Base-by-base conservation (phyloP, 2,888 invertebrate genomes). In the Rugalucina vietnamica region DNA sequence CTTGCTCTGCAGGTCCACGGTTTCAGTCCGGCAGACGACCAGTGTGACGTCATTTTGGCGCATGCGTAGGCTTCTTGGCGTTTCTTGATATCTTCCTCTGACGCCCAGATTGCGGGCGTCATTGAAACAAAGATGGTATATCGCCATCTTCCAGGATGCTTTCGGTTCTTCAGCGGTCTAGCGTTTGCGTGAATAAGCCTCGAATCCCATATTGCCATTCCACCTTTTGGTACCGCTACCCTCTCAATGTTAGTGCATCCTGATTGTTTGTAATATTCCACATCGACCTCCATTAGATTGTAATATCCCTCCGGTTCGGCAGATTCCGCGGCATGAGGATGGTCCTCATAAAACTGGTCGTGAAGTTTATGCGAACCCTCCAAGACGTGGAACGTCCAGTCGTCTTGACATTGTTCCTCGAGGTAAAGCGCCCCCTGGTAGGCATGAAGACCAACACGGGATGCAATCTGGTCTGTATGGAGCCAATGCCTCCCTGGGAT, bases 151-250 rank as follows among this genome's bases (percentile, higher is more conserved):
- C 85, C 90, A 10, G 85, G 65, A 72, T 90, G 79, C 14, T 77
- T 76, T 12, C 92, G 79, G 10, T 84, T 89, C 24, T 80, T 21
- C 14, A 80, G 72, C 32, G 92, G 92, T 69, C 83, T 85, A 2
- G 87, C 88, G 50, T 92, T 91, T 8, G 90, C 92, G 60, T 93
- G 93, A 10, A 92, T 89, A 4, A 88, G 77, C 34, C 92, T 73
- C 0, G 92, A 92, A 81, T 93, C 93, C 93, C 93, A 93, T 12
- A 93, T 75, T 24, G 92, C 90, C 76, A 93, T 87, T 21, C 92
- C 92, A 21, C 93, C 93, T 82, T 91, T 92, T 1, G 91, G 91
- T 0, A 91, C 91, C 0, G 91, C 85, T 8, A 93, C 85, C 49
- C 89, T 79, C 36, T 24, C 39, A 8, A 43, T 88, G 2, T 88